These are phyloP conservation scores for Corella eumyota DNA, from an alignment of 23 tunicate species.

Conservation along the genomic window DNA sequence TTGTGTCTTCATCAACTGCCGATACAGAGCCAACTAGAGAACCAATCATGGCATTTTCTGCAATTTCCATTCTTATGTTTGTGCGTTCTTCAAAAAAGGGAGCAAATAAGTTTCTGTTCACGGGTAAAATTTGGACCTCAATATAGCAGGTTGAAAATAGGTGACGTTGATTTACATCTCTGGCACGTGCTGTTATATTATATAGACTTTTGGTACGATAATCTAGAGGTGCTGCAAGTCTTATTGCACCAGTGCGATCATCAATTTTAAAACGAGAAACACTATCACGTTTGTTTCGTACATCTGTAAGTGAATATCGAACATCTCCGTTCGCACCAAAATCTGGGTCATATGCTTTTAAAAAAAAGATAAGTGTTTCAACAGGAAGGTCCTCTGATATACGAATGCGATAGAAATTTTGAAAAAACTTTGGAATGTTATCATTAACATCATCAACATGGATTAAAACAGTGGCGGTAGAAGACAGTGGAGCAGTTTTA, in stretches of 20 bases:
- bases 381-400: constrained; percentile 74
- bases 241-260: constrained; percentile 35
- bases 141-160: constrained; percentile 27
- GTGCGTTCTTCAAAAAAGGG: constrained; percentile 32
- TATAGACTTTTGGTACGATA: constrained; percentile 31
- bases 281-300: not conserved
- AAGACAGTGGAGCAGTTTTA: constrained; percentile 18
- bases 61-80: constrained; percentile 4
- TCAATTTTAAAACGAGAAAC: constrained; percentile 27
- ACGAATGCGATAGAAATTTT: constrained; percentile 16
- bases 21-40: constrained; percentile 16
- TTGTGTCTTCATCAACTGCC: constrained; percentile 56
- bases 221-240: constrained; percentile 16
- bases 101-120: constrained; percentile 52
- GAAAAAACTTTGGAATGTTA: constrained; percentile 66
- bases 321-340: constrained; percentile 41
- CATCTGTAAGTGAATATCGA: constrained; percentile 19
- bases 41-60: constrained; percentile 36
- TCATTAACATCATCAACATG: constrained; percentile 83
- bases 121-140: constrained; percentile 38
- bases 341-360: constrained; percentile 79
- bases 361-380: constrained; percentile 37
- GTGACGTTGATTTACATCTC: constrained; percentile 24
- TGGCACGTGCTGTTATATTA: constrained; percentile 49
- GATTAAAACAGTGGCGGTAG: constrained; percentile 27